Evolutionary conservation across 2,888 invertebrate genomes (phyloP).

Genomic region (Erebia palarica): DNA sequence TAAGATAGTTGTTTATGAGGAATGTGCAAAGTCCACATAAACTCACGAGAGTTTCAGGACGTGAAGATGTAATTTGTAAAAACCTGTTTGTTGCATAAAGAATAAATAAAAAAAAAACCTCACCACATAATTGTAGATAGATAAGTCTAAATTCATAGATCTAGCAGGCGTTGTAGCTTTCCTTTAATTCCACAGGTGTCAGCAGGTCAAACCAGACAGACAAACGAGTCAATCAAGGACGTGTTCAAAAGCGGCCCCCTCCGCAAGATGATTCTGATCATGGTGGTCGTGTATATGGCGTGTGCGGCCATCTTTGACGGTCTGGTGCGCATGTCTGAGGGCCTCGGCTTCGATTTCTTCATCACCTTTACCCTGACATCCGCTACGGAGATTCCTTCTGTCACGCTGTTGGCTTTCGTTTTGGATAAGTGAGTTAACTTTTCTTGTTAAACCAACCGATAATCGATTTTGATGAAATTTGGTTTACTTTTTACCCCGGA

Average conservation of each 20-base stretch:
- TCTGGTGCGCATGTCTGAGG: conserved; percentile 73
- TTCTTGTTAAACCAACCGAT: neutral
- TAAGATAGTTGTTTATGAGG: too few relatives aligned
- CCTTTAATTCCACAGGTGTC: conserved; percentile 51
- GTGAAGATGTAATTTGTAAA: too few relatives aligned
- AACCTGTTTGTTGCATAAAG: too few relatives aligned
- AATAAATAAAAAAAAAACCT: too few relatives aligned
- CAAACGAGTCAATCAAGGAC: conserved; percentile 58
- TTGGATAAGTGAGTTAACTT: conserved; percentile 61
- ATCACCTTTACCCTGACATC: conserved; percentile 73
- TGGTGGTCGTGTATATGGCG: conserved; percentile 68
- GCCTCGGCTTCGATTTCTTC: conserved; percentile 72
- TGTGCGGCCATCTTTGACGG: conserved; percentile 73
- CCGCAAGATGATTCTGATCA: conserved; percentile 56
- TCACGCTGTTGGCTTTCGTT: conserved; percentile 63
- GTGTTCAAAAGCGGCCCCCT: conserved; percentile 59
- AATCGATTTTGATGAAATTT: too few relatives aligned
- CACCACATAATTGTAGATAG: too few relatives aligned
- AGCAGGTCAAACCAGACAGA: conserved; percentile 59
- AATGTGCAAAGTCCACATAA: too few relatives aligned
- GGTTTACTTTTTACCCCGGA: too few relatives aligned
- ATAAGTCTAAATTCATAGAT: neutral
- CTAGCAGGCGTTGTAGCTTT: neutral
- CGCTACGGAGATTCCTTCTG: conserved; percentile 74
- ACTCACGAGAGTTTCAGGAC: too few relatives aligned